These are phyloP conservation scores for Sericinus montela DNA, from an alignment of 2,888 invertebrate species.

Conservation along the genomic window DNA sequence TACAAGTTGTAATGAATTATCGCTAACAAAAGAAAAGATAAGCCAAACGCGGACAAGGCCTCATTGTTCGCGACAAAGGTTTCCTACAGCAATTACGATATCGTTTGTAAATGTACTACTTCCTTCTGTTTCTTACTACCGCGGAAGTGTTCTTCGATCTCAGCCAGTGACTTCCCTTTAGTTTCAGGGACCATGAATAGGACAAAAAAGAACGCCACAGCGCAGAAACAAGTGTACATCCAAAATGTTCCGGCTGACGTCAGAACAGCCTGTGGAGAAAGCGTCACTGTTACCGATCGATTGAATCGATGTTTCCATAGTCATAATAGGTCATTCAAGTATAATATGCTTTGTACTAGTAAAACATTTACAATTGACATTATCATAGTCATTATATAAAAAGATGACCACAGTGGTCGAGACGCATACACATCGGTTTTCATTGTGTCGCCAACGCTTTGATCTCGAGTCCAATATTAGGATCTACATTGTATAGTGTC, in stretches of 20 bases:
- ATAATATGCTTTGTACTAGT: no score
- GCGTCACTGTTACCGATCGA: no score
- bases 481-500: no score
- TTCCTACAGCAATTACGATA: constrained; percentile 19
- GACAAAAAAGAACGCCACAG: constrained; percentile 73
- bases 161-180: constrained; percentile 83
- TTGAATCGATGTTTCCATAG: no score
- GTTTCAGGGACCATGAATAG: constrained; percentile 81
- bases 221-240: constrained; percentile 75
- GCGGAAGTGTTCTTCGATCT: constrained; percentile 77
- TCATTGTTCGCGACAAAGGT: constrained; percentile 15
- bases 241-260: constrained; percentile 78
- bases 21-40: not conserved
- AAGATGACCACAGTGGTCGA: no score
- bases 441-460: no score
- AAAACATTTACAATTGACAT: no score
- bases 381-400: no score
- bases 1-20: not conserved
- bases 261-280: constrained; percentile 44
- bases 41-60: not conserved
- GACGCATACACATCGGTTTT: no score
- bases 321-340: no score
- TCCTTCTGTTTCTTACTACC: constrained; percentile 42
- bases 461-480: no score
- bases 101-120: constrained; percentile 38